Evolutionary conservation across 2,113 vertebrate genomes (phyloP), one percentile per base, ranked within the genome.

Genomic region (Corapipo altera): DNA sequence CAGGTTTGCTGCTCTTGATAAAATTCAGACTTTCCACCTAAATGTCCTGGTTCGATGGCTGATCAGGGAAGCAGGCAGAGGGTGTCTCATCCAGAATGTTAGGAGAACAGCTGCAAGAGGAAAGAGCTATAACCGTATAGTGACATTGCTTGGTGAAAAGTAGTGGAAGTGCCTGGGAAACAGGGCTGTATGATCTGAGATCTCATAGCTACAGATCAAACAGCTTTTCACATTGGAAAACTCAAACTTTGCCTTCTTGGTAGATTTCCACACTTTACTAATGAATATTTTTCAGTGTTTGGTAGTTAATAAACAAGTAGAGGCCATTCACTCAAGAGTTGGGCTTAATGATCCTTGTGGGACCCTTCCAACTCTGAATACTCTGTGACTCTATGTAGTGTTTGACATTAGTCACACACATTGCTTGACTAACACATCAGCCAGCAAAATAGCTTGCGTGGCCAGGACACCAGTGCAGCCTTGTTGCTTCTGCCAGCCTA

Each of bases 1-100:
- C 0, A 0, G 3, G 19, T n/a, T n/a, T 14, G 8, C 51, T 58
- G 41, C 62, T 64, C 30, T 90, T 72, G 33, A 30, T 90, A 20
- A 84, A 85, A 78, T n/a, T 70, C 28, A 64, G 4, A 28, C 16
- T 78, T 90, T 30, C 16, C 43, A n/a, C 20, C 79, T 48, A 3
- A 3, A 18, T 28, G n/a, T 30, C 62, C 20, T 61, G 30, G 4
- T 65, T 90, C 23, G 6, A 2, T 83, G 44, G 43, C 52, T 6
- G 4, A 28, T 69, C 11, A 16, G 27, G 28, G 57, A 37, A 78
- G 58, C 24, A 67, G 58, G 24, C 30, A 51, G 58, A 72, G 57
- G 5, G 2, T 39, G 10, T 64, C n/a, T 20, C 70, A 30, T 69
- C 28, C 54, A 52, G 59, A 54, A 5, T 78, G 91, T 91, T 37